Conservation (phyloP, 2,113 vertebrate genomes). For the Sarotherodon lohbergeri region DNA sequence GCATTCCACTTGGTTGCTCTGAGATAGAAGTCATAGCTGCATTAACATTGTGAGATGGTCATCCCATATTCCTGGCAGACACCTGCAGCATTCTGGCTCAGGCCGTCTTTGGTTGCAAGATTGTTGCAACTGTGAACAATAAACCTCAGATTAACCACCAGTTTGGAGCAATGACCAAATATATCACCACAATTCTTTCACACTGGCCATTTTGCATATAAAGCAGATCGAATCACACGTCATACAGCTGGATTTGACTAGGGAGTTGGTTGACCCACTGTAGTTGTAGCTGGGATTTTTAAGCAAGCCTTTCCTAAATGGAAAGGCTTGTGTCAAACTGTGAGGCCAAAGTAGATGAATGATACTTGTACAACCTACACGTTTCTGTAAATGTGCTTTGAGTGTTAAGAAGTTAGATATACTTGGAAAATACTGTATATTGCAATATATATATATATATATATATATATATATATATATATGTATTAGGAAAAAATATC, state of each 20-base stretch:
- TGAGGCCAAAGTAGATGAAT: background rate
- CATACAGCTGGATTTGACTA: background rate
- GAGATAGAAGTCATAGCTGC: background rate
- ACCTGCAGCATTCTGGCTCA: background rate
- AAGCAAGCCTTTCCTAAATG: background rate
- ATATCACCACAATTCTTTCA: background rate
- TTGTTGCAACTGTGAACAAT: background rate
- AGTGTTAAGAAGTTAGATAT: background rate
- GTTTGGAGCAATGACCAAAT: background rate
- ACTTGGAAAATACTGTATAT: background rate
- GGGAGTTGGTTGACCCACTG: background rate
- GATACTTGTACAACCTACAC: background rate
- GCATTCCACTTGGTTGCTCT: background rate
- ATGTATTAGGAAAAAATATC: background rate
- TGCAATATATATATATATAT: too few relatives aligned
- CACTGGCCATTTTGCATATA: background rate
- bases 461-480: too few relatives aligned
- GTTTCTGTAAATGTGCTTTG: background rate
- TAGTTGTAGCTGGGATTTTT: background rate
- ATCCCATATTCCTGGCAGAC: background rate
- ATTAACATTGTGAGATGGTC: background rate
- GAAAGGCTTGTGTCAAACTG: background rate
- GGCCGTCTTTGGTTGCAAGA: background rate
- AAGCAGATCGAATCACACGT: background rate
- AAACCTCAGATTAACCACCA: background rate